phyloP scores from a whole-genome alignment of 23 tunicate genomes.

The Ciona savignyi region DNA sequence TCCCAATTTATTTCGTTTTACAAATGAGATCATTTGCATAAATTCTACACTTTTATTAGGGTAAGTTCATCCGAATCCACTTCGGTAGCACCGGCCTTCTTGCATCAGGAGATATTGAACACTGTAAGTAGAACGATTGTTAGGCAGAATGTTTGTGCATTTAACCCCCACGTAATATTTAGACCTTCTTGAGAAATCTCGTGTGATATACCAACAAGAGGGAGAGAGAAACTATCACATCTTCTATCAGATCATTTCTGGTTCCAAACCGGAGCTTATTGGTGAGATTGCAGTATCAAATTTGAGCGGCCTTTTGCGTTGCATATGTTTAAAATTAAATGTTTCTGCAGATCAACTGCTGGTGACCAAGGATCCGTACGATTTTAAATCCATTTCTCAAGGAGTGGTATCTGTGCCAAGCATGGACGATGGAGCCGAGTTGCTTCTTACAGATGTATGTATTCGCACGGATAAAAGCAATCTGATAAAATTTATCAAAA shows the following conservation, averaged over 20 bases:
- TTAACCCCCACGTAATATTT: neutral
- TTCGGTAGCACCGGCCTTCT: constrained; percentile 84
- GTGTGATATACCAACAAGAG: constrained; percentile 85
- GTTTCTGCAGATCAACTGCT: constrained; percentile 43
- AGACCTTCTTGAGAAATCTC: constrained; percentile 91
- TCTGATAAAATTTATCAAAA: neutral
- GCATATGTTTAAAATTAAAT: neutral
- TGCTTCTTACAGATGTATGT: constrained; percentile 83
- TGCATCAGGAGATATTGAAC: constrained; percentile 97
- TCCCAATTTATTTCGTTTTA: neutral
- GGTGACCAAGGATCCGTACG: constrained; percentile 91
- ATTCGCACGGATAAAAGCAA: too few relatives aligned
- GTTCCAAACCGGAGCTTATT: constrained; percentile 84
- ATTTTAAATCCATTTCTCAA: constrained; percentile 73
- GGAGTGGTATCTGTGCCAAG: constrained; percentile 87
- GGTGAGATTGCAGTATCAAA: constrained; percentile 17
- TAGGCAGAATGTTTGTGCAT: neutral
- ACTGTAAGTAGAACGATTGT: constrained; percentile 45
- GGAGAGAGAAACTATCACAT: constrained; percentile 90
- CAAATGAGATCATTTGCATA: neutral
- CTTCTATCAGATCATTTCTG: constrained; percentile 85
- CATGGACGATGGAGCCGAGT: constrained; percentile 83
- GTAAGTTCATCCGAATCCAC: constrained; percentile 97
- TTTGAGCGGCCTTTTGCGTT: neutral
- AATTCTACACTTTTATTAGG: constrained; percentile 29